Percentiles rank a stretch among this genome's conserved stretches.
Conservation (phyloP, 2,113 vertebrate genomes). For the Leptocoma aspasia region DNA sequence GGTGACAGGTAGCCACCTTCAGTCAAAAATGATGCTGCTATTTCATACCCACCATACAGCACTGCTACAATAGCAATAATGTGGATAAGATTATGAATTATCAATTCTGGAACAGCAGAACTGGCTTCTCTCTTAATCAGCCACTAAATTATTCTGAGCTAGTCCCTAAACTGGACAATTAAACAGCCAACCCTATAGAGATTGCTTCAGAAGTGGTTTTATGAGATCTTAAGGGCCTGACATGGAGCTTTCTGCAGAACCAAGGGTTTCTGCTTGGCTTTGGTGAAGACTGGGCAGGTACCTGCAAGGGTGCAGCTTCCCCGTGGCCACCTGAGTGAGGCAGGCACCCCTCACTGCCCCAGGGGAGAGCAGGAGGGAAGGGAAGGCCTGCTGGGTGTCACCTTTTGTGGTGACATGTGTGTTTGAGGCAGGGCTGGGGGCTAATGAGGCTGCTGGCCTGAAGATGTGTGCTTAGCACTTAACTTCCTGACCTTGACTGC, state of each 20-base stretch:
- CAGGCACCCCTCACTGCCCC: not conserved
- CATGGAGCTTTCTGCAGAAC: not conserved
- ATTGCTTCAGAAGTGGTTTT: not conserved
- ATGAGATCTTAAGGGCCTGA: not conserved
- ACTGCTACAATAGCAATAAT: not conserved
- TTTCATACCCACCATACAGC: not conserved
- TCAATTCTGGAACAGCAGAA: not conserved
- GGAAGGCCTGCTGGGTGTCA: not conserved
- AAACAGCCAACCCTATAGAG: not conserved
- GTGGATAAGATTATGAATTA: not conserved
- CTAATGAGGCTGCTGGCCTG: not conserved
- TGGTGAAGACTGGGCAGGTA: not conserved
- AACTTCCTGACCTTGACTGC: not conserved
- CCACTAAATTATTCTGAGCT: not conserved
- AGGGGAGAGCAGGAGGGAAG: not conserved
- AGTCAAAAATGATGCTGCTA: not conserved
- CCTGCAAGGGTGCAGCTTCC: not conserved
- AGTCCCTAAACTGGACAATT: slow-evolving; percentile 7
- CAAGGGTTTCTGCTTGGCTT: not conserved
- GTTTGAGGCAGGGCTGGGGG: not conserved
- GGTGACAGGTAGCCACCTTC: slow-evolving; percentile 22
- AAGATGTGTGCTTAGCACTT: not conserved
- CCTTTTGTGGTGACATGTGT: not conserved
- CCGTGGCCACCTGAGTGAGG: fast-evolving
- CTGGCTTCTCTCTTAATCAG: not conserved